A percentile compares a stretch with the other conserved stretches of the same genome.
Conservation (phyloP, 1,140 invertebrate genomes). For the Megalonaias nervosa region DNA sequence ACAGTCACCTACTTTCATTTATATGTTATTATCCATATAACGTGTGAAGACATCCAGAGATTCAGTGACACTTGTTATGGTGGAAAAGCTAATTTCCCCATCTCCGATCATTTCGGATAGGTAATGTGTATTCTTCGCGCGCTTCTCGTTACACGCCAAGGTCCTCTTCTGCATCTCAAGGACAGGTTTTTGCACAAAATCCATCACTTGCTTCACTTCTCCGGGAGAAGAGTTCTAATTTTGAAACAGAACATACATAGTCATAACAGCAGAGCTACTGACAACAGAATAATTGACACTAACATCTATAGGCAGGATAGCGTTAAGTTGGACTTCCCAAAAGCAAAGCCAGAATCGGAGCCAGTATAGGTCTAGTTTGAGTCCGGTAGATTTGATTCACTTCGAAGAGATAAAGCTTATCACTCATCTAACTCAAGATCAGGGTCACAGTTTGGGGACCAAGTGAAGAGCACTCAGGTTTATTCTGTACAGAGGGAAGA, state of each 20-base stretch:
- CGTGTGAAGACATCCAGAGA: too few relatives aligned
- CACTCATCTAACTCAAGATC: not conserved
- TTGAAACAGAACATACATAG: constrained; percentile 9
- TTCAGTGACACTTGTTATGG: too few relatives aligned
- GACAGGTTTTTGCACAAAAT: constrained; percentile 25
- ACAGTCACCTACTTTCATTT: too few relatives aligned
- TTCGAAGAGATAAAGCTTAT: not conserved
- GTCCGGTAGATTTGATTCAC: not conserved
- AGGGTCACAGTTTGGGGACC: not conserved
- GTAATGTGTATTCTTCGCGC: constrained; percentile 33
- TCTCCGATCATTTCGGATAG: constrained; percentile 7
- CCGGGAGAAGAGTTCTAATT: constrained; percentile 15
- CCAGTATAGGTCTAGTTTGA: not conserved
- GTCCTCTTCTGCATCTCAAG: constrained; percentile 23
- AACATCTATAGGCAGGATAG: not conserved
- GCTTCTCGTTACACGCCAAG: constrained; percentile 21
- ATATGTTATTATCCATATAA: too few relatives aligned
- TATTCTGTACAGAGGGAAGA: not conserved
- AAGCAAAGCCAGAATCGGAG: constrained; percentile 1
- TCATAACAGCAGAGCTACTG: not conserved
- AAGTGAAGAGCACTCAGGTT: not conserved
- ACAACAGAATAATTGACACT: too few relatives aligned
- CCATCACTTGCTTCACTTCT: constrained; percentile 20
- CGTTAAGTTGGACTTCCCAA: not conserved
- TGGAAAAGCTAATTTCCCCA: too few relatives aligned